phyloP scores from a whole-genome alignment of 2,888 invertebrate species.

The Agriotes lineatus region DNA sequence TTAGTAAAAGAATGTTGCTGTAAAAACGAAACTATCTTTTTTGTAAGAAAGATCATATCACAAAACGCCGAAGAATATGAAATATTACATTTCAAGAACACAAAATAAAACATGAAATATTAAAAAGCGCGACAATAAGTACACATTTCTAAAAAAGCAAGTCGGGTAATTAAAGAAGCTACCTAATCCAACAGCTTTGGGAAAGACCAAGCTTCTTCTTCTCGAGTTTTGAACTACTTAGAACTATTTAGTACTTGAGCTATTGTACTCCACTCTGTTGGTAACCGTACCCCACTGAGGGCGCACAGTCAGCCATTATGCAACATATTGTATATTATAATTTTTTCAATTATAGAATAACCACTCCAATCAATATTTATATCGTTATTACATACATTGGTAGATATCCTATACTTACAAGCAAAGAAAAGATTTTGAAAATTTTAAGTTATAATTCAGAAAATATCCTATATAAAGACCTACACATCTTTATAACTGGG shows the following conservation, averaged over 20 bases:
- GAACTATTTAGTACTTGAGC: neutral
- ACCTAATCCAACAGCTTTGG: neutral
- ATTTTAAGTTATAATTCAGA: neutral
- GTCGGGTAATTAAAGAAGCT: neutral
- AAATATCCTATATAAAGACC: no score
- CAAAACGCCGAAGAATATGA: neutral
- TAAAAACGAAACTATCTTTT: neutral
- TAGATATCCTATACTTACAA: neutral
- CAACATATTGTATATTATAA: neutral
- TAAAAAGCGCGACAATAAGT: neutral
- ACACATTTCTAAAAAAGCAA: neutral
- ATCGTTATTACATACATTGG: neutral
- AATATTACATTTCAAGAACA: neutral
- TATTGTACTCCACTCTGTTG: neutral
- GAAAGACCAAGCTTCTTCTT: neutral
- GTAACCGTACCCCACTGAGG: neutral
- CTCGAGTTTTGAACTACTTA: neutral
- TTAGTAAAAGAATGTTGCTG: neutral
- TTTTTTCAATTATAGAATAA: neutral
- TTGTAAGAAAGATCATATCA: neutral
- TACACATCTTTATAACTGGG: no score
- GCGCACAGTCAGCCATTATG: neutral
- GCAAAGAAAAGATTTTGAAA: neutral
- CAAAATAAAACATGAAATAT: neutral
- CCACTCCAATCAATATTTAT: neutral